Base-by-base conservation (phyloP, 2,113 vertebrate species). In the Callaeas wilsoni region DNA sequence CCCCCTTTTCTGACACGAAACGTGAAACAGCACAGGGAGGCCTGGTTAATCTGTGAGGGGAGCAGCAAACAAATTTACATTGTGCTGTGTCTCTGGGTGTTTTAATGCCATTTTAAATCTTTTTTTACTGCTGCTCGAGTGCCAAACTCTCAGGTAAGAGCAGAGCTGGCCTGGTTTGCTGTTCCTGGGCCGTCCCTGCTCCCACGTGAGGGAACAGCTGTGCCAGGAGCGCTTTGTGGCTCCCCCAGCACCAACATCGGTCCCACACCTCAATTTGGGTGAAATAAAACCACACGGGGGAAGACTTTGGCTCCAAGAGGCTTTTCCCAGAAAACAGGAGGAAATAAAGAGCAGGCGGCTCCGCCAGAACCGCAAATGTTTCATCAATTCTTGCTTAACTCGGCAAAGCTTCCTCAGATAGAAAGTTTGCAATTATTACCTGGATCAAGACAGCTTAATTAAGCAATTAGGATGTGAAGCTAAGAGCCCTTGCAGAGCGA, bases 381-480 rank as follows among this genome's bases (percentile, higher is more conserved):
- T 37, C 90, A 71, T 81, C 92, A 67, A n/a, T 53, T 93, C 87
- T 71, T 75, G 87, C 88, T 89, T 71, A 80, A 74, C 89, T 87
- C 16, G 7, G 81, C 65, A 74, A 91, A 87, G 67, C 84, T 81
- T 53, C 44, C 85, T 73, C 7, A 0, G 77, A 44, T 18, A 89
- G 83, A 89, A 95, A 94, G 84, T 92, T 93, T 92, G 96, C 83
- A 89, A 93, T 97, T 95, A 97, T 97, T 95, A 96, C 80, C 91
- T 89, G 95, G 94, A 96, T 96, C 95, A 93, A 93, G 96, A 90
- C 91, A 95, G 89, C 93, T 96, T 96, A 96, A 96, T 97, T 96
- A 96, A 96, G 91, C 83, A 93, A 95, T 95, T 91, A 92, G 94
- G 55, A 84, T 94, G 91, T 77, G 46, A 68, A 87, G 90, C 84